A percentile compares a stretch with the other conserved stretches of the same genome.
Evolutionary conservation across 2,888 invertebrate genomes (phyloP).

Genomic region (Macaria notata): DNA sequence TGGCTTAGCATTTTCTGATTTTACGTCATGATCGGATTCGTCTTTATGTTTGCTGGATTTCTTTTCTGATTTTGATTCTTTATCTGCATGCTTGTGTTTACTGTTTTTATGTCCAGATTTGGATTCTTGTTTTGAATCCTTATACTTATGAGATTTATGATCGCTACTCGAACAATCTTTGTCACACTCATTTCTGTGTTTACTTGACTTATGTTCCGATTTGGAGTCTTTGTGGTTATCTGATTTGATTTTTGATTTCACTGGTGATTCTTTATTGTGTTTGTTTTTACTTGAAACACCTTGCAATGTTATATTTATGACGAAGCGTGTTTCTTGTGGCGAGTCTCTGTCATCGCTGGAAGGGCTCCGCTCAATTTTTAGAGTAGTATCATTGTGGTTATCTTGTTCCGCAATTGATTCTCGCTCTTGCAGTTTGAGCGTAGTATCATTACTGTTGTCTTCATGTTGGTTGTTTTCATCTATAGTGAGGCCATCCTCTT

Average conservation of each 20-base stretch:
- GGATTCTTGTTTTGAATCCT: slow-evolving; percentile 3
- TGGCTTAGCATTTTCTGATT: slow-evolving; percentile 48
- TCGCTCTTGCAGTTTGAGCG: slow-evolving; percentile 44
- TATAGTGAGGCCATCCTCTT: slow-evolving; percentile 56
- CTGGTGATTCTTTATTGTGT: slow-evolving; percentile 8
- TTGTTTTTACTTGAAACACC: slow-evolving; percentile 52
- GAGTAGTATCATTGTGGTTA: slow-evolving; percentile 50
- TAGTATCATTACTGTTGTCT: slow-evolving; percentile 44
- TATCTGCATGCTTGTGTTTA: slow-evolving; percentile 15
- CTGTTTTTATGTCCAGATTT: slow-evolving; percentile 21
- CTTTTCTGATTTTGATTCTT: slow-evolving; percentile 12
- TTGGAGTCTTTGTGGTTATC: slow-evolving; percentile 6
- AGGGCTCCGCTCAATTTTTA: slow-evolving; percentile 46
- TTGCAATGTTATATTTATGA: slow-evolving; percentile 72
- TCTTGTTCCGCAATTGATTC: slow-evolving; percentile 26
- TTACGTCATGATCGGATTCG: slow-evolving; percentile 28
- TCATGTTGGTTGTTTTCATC: slow-evolving; percentile 49
- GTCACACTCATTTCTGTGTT: slow-evolving; percentile 12
- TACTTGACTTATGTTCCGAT: slow-evolving; percentile 13
- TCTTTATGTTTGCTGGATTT: slow-evolving; percentile 26
- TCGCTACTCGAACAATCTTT: slow-evolving; percentile 10
- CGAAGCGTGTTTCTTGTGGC: slow-evolving; percentile 41
- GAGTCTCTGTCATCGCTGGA: slow-evolving; percentile 13
- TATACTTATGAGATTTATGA: slow-evolving; percentile 9
- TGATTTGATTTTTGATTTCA: slow-evolving; percentile 22